These are phyloP conservation scores for Hephaestus fuliginosus DNA, from an alignment of 2,797 vertebrate genomes.

Conservation along the genomic window DNA sequence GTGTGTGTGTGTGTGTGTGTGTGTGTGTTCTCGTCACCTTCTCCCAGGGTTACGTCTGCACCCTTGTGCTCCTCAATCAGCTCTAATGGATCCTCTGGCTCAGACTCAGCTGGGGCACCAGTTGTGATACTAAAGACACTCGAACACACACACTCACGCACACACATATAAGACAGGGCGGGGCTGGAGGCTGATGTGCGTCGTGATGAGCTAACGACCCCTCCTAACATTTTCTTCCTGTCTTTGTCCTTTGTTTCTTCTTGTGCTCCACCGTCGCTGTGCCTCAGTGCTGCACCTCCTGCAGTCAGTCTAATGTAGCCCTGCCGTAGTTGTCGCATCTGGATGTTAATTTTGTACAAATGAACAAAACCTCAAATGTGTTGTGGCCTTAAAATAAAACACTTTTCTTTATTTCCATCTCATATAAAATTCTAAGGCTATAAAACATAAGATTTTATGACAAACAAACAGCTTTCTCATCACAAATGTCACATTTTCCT, in stretches of 20 bases:
- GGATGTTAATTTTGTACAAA: neutral
- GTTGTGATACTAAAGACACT: conserved; percentile 69
- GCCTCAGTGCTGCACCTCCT: neutral
- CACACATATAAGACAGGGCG: conserved; percentile 42
- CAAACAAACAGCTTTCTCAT: neutral
- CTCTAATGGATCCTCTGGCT: conserved; percentile 88
- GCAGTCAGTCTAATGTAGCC: neutral
- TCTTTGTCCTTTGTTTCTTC: conserved; percentile 71
- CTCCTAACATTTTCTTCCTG: conserved; percentile 50
- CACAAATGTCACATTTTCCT: conserved; percentile 16
- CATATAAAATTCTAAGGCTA: neutral
- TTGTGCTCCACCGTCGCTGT: conserved; percentile 7
- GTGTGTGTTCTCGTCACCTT: conserved; percentile 73
- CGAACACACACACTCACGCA: conserved; percentile 45
- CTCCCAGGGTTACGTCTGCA: conserved; percentile 81
- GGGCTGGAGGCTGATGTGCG: conserved; percentile 48
- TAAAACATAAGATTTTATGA: neutral
- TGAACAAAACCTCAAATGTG: neutral
- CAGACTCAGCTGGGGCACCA: conserved; percentile 72
- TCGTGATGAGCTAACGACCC: conserved; percentile 72
- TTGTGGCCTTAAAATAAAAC: neutral
- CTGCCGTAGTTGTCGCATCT: neutral
- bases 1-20: conserved; percentile 22
- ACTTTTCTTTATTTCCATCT: neutral
- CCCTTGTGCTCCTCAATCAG: conserved; percentile 84